phyloP scores from a whole-genome alignment of 2,113 vertebrate species.

The Tragelaphus scriptus region DNA sequence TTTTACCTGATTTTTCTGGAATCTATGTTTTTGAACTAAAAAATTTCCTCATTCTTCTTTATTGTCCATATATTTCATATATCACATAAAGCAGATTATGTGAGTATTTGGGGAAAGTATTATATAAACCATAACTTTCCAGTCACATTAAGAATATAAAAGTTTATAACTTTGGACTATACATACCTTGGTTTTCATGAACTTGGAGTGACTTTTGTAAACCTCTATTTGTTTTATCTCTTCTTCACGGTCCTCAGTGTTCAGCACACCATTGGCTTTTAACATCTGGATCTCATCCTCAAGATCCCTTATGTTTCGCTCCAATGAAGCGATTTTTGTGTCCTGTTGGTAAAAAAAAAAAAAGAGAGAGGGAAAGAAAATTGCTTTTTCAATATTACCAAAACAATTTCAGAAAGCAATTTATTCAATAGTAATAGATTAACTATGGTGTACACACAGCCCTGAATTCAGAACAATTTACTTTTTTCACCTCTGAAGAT shows the following conservation, averaged over 20 bases:
- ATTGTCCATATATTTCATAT: conserved; percentile 15
- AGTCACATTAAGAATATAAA: conserved; percentile 49
- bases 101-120: not conserved
- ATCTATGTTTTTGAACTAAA: not conserved
- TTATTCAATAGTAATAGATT: not conserved
- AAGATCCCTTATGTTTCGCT: conserved; percentile 97
- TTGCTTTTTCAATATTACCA: not conserved
- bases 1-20: not conserved
- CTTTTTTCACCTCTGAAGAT: not conserved
- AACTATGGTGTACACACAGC: not conserved
- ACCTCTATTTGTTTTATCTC: conserved; percentile 99
- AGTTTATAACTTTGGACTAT: conserved; percentile 50
- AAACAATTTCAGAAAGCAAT: conserved; percentile 23
- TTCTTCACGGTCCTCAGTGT: conserved; percentile 96
- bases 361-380: not conserved
- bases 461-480: not conserved
- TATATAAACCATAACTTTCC: conserved; percentile 40
- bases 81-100: not conserved
- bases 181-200: conserved; percentile 99
- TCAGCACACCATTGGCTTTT: conserved; percentile 95
- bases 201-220: conserved; percentile 99
- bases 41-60: not conserved
- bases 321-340: conserved; percentile 98
- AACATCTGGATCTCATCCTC: conserved; percentile 99
- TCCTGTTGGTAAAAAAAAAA: conserved; percentile 82